Base-by-base conservation (phyloP, 2,113 vertebrate genomes). In the Prunella fulvescens region DNA sequence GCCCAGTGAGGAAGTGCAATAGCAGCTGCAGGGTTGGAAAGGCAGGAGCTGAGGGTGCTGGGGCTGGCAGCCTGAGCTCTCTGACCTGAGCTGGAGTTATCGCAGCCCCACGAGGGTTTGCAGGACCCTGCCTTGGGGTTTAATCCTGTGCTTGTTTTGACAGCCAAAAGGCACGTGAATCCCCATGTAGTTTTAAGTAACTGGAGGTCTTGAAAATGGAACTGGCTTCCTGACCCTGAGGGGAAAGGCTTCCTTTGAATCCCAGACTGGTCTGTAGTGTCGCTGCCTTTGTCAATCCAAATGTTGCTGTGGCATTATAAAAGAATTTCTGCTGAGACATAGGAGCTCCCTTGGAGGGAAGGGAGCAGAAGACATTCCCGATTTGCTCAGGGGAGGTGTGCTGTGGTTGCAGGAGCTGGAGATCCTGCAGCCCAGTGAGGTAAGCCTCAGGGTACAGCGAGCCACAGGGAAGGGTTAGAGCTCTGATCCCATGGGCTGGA, bases 51-150 rank as follows among this genome's bases (percentile, higher is more conserved):
- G 80, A 2, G 72, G 5, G 20, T 23, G 57, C 11, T 19, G 37
- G 25, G 15, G 0, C 37, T 5, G 5, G 33, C 50, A 45, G 54
- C 45, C 51, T 6, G 10, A 15, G 42, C 14, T 0, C 60, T 8
- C 4, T 3, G 7, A 33, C 40, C 60, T 5, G 56, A 1, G 18
- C 0, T 17, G 29, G 17, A 17, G 8, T 37, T 13, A 1, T 0
- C 0, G 0, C 18, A 4, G 48, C 2, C 18, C 10, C 18, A 18
- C 0, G 0, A 19, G 54, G 6, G 0, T 37, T 6, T 37, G n/a
- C 79, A 51, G 70, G 37, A 33, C 29, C 1, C 33, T 5, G 74
- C 17, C 0, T 16, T 70, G 16, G 3, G 14, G 2, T 77, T 28
- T 78, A 39, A 47, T 40, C 73, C 60, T 7, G 12, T 7, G 0